phyloP scores from a whole-genome alignment of 2,888 invertebrate species.

The Ptychoptera contaminata region DNA sequence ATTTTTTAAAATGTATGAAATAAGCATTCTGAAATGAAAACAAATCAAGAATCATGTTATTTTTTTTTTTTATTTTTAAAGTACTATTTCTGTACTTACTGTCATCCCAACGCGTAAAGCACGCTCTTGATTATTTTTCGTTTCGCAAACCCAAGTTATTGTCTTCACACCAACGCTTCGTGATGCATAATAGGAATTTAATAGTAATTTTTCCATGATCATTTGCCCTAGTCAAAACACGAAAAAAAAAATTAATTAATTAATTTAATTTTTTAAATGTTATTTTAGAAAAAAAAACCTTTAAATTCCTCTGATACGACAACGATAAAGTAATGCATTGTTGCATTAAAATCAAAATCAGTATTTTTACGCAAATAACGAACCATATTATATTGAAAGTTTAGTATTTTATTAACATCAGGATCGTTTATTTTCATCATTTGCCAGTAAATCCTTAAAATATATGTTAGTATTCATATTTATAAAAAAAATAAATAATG shows the following conservation, averaged over 20 bases:
- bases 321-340: too few relatives aligned
- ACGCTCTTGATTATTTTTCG: slow-evolving; percentile 2
- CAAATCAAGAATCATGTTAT: background rate
- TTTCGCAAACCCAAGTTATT: background rate
- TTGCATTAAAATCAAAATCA: too few relatives aligned
- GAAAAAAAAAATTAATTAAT: too few relatives aligned
- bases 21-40: too few relatives aligned
- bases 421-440: background rate
- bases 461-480: background rate
- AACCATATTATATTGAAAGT: too few relatives aligned
- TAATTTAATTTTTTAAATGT: too few relatives aligned
- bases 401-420: too few relatives aligned
- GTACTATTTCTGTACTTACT: too few relatives aligned
- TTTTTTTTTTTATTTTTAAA: background rate
- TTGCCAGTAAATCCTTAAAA: background rate
- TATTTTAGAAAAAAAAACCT: too few relatives aligned
- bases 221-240: background rate
- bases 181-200: slow-evolving; percentile 1
- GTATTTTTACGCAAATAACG: too few relatives aligned
- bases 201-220: slow-evolving; percentile 1
- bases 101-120: slow-evolving; percentile 1
- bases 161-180: slow-evolving; percentile 1
- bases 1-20: too few relatives aligned
- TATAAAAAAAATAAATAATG: background rate
- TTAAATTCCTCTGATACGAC: too few relatives aligned